phyloP scores from a whole-genome alignment of 2,113 vertebrate genomes.

The Centropristis striata region DNA sequence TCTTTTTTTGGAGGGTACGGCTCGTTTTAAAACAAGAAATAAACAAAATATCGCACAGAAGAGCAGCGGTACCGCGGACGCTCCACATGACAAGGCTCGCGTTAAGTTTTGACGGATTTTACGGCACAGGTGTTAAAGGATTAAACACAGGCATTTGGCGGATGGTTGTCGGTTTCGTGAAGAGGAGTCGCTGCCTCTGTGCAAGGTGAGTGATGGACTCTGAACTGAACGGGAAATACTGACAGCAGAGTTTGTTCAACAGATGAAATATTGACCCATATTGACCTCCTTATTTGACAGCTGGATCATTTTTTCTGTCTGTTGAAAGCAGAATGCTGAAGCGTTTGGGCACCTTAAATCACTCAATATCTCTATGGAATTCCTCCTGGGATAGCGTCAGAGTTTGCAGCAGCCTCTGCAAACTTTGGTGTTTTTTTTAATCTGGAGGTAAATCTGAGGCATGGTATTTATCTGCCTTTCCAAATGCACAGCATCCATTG shows the following conservation, averaged over 20 bases:
- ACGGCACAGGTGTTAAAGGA: slow-evolving; percentile 62
- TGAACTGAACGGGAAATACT: not conserved
- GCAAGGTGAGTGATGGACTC: slow-evolving; percentile 78
- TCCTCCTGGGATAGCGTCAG: not conserved
- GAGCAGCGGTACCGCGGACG: not conserved
- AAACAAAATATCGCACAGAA: not conserved
- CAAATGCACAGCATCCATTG: not conserved
- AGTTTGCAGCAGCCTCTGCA: slow-evolving; percentile 6
- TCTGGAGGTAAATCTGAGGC: not conserved
- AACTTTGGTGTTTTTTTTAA: slow-evolving; percentile 23
- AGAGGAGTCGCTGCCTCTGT: slow-evolving; percentile 71
- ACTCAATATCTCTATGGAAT: not conserved
- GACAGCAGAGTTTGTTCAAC: slow-evolving; percentile 20
- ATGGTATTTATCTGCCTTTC: not conserved
- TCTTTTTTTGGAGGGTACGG: slow-evolving; percentile 14
- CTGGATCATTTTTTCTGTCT: not conserved
- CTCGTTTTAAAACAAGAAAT: not conserved
- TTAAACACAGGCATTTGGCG: slow-evolving; percentile 47
- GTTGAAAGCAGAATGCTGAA: not conserved
- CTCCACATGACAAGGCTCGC: slow-evolving; percentile 6
- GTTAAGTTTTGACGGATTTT: slow-evolving; percentile 59
- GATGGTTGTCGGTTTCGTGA: slow-evolving; percentile 73
- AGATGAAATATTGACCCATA: slow-evolving; percentile 13
- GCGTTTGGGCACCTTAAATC: slow-evolving; percentile 11
- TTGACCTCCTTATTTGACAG: not conserved